Evolutionary conservation across 1,140 invertebrate species (phyloP).

Genomic region (Rhagoletis pomonella): DNA sequence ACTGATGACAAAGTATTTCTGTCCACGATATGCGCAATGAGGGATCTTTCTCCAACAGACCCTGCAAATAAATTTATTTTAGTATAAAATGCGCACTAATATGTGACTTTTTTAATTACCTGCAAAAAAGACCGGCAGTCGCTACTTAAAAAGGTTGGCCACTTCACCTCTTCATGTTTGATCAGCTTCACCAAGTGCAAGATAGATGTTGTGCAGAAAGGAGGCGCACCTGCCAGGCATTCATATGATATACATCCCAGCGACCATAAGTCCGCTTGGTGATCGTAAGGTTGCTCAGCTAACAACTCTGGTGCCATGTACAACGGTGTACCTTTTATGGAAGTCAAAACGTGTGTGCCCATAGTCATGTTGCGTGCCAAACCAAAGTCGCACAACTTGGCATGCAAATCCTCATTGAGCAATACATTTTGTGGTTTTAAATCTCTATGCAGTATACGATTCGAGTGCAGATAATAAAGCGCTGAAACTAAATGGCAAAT

Average conservation of each 20-base stretch:
- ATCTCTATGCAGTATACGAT: constrained; percentile 92
- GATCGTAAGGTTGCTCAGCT: constrained; percentile 92
- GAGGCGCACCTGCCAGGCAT: constrained; percentile 89
- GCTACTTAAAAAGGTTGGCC: constrained; percentile 87
- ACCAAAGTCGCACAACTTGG: constrained; percentile 97
- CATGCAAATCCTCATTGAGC: constrained; percentile 85
- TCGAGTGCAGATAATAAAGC: constrained; percentile 95
- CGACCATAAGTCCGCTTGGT: constrained; percentile 90
- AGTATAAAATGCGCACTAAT: background rate
- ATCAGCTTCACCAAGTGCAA: constrained; percentile 91
- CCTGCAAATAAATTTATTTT: constrained; percentile 74
- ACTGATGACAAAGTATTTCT: constrained; percentile 88
- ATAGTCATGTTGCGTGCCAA: constrained; percentile 94
- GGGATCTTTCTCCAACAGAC: constrained; percentile 92
- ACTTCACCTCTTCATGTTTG: constrained; percentile 88
- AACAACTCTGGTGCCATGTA: constrained; percentile 98
- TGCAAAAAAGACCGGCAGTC: constrained; percentile 90
- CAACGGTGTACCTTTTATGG: constrained; percentile 93
- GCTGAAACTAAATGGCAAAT: constrained; percentile 94
- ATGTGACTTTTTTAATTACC: constrained; percentile 70
- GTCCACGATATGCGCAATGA: constrained; percentile 89
- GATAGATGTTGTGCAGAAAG: constrained; percentile 93
- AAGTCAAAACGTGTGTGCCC: constrained; percentile 93
- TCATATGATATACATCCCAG: constrained; percentile 96
- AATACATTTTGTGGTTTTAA: constrained; percentile 97